Evolutionary conservation across 2,797 vertebrate species (phyloP).

Genomic region (Thunnus albacares): DNA sequence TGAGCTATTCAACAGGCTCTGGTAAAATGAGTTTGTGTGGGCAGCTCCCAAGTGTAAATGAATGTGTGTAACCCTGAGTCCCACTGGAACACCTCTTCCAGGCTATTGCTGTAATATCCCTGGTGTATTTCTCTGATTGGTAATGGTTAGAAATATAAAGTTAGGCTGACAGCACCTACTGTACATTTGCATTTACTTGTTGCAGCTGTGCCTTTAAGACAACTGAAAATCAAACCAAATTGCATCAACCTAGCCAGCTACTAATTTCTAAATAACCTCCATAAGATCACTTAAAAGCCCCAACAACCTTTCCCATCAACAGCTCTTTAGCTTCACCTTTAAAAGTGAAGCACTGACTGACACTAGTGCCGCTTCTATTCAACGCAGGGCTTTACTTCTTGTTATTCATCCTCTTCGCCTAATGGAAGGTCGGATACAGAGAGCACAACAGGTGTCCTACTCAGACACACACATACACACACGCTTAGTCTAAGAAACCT

Average conservation of each 20-base stretch:
- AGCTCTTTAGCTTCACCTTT: conserved; percentile 8
- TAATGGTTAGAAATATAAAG: background rate
- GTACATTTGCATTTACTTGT: background rate
- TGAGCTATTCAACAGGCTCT: conserved; percentile 22
- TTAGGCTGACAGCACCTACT: background rate
- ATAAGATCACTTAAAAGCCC: conserved; percentile 10
- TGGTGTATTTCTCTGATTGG: background rate
- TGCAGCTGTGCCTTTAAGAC: background rate
- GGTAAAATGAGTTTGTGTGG: conserved; percentile 7
- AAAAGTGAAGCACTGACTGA: background rate
- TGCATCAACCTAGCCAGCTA: background rate
- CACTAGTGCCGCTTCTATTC: conserved; percentile 55
- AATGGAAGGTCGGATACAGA: conserved; percentile 61
- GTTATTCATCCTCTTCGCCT: conserved; percentile 68
- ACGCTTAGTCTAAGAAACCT: conserved; percentile 65
- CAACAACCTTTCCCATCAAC: background rate
- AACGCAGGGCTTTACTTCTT: conserved; percentile 38
- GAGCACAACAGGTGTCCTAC: conserved; percentile 82
- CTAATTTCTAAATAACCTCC: background rate
- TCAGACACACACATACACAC: conserved; percentile 34
- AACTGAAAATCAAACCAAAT: background rate
- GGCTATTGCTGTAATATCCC: background rate
- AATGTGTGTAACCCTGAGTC: background rate
- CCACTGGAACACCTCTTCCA: background rate
- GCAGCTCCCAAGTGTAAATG: background rate